phyloP scores from a whole-genome alignment of 2,888 invertebrate genomes.

The Omphaloscelis lunosa region DNA sequence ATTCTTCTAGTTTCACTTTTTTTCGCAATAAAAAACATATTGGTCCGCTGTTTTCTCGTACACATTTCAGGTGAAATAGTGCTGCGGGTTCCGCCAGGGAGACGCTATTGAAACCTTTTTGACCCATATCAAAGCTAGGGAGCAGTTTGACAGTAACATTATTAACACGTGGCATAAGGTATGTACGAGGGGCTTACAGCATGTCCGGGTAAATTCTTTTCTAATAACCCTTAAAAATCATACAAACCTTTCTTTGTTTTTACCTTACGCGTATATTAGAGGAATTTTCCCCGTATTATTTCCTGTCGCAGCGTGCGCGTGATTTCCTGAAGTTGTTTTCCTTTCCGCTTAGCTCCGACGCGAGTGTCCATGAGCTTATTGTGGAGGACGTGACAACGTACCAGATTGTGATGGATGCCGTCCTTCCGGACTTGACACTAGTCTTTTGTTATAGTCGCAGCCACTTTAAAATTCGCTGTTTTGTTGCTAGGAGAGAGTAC shows the following conservation, averaged over 20 bases:
- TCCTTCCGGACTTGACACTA: conserved; percentile 67
- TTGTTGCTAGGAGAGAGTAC: conserved; percentile 35
- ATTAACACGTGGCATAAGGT: conserved; percentile 83
- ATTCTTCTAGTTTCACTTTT: conserved; percentile 70
- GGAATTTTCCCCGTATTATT: conserved; percentile 48
- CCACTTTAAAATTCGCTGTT: conserved; percentile 66
- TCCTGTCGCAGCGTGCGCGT: conserved; percentile 56
- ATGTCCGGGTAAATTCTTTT: conserved; percentile 73
- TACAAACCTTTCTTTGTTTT: conserved; percentile 74
- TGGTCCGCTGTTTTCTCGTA: conserved; percentile 73
- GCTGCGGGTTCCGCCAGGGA: conserved; percentile 71
- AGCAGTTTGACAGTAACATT: conserved; percentile 85
- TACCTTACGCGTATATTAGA: conserved; percentile 57
- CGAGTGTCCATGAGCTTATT: conserved; percentile 62
- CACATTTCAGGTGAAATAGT: conserved; percentile 78
- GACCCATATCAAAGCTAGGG: conserved; percentile 83
- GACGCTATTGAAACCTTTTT: conserved; percentile 81
- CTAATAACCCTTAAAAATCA: conserved; percentile 80
- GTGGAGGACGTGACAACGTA: conserved; percentile 61
- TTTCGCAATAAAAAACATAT: conserved; percentile 77
- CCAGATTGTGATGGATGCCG: conserved; percentile 67
- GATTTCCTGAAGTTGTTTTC: conserved; percentile 66
- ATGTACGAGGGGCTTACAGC: conserved; percentile 69
- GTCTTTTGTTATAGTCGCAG: conserved; percentile 60
- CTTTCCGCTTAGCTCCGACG: conserved; percentile 58